Percentiles rank a stretch among this genome's conserved stretches.
phyloP scores from a whole-genome alignment of 2,797 vertebrate genomes.

The Melanotaenia maccullochi region DNA sequence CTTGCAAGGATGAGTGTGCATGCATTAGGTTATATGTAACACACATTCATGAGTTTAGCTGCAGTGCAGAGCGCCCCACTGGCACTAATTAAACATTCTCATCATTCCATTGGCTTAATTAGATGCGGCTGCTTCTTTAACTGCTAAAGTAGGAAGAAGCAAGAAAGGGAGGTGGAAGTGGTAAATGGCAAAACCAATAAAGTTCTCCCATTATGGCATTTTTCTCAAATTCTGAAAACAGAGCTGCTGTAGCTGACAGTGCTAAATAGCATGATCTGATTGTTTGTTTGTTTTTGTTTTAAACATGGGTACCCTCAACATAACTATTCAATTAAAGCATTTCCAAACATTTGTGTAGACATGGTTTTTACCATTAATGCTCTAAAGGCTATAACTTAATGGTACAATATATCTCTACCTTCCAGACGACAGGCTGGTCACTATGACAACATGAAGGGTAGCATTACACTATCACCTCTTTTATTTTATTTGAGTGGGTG shows the following conservation, averaged over 20 bases:
- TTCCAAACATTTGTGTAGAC: too few species aligned
- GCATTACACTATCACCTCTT: too few species aligned
- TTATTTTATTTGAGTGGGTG: too few species aligned
- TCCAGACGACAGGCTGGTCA: too few species aligned
- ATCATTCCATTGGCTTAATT: conserved; percentile 72
- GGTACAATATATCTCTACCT: too few species aligned
- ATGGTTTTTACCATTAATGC: too few species aligned
- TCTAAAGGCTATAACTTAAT: too few species aligned
- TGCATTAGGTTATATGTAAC: conserved; percentile 4
- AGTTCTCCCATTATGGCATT: neutral
- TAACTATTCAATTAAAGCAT: too few species aligned
- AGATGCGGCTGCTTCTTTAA: conserved; percentile 61
- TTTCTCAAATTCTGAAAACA: neutral
- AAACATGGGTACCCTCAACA: too few species aligned
- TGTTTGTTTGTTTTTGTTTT: too few species aligned
- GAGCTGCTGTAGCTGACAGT: neutral
- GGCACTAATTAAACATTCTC: conserved; percentile 71
- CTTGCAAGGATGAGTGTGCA: conserved; percentile 7
- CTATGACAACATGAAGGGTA: too few species aligned
- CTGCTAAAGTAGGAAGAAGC: conserved; percentile 28
- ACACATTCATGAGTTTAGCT: conserved; percentile 55
- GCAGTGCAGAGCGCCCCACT: conserved; percentile 49
- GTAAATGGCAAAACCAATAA: conserved; percentile 5
- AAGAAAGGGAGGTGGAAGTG: conserved; percentile 10
- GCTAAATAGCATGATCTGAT: neutral